These are phyloP conservation scores for Coregonus ussuriensis DNA, from an alignment of 2,797 vertebrate species.

Conservation along the genomic window DNA sequence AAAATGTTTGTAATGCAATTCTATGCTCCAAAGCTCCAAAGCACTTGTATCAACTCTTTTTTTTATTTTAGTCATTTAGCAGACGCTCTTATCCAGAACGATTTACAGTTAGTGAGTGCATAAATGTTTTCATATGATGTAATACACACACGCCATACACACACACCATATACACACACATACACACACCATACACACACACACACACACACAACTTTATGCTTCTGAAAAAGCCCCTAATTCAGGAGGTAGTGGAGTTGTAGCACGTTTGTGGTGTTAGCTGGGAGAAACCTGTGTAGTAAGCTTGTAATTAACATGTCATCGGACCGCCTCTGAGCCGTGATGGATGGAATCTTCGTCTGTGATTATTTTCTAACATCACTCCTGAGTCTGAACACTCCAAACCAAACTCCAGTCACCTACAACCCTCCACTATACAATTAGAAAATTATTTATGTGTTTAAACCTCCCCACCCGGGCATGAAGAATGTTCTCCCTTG, in stretches of 20 bases:
- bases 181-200: not conserved
- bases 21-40: not conserved
- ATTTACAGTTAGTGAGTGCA: no score
- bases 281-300: constrained; percentile 74
- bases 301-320: constrained; percentile 75
- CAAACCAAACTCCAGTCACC: constrained; percentile 68
- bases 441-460: constrained; percentile 74
- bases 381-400: constrained; percentile 57
- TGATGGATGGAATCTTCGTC: constrained; percentile 72
- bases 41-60: not conserved
- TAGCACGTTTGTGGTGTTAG: constrained; percentile 66
- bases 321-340: constrained; percentile 52
- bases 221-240: constrained; percentile 47
- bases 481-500: constrained; percentile 61
- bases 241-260: constrained; percentile 59
- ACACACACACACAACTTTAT: constrained; percentile 23
- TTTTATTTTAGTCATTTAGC: no score
- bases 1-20: not conserved
- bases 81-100: no score
- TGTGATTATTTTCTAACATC: constrained; percentile 78
- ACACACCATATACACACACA: not conserved
- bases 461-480: constrained; percentile 26
- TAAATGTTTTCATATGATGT: no score
- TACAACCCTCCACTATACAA: constrained; percentile 72
- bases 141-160: not conserved